Percentiles rank a stretch among this genome's conserved stretches.
Evolutionary conservation across 2,113 vertebrate species (phyloP).

Genomic region (Rhipidura dahli): DNA sequence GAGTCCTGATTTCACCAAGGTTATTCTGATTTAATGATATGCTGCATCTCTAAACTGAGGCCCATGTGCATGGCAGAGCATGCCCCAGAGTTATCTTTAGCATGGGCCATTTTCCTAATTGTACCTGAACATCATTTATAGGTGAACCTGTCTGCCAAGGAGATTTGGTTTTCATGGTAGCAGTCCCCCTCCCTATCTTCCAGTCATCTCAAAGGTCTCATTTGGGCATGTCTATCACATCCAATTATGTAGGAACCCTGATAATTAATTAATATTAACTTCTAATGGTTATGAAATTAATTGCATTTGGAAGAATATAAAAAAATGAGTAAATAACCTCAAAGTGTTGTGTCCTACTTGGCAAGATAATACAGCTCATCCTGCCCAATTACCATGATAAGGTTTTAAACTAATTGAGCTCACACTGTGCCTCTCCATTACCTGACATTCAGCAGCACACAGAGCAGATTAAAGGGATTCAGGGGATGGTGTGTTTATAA

Average conservation of each 20-base stretch:
- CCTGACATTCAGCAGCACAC: neutral
- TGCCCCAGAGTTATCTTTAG: neutral
- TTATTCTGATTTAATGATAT: neutral
- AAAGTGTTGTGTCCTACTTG: conserved; percentile 34
- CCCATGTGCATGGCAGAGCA: rapidly evolving
- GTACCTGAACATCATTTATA: neutral
- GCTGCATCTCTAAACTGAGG: neutral
- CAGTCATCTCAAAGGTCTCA: neutral
- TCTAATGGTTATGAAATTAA: conserved; percentile 26
- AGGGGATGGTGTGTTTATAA: neutral
- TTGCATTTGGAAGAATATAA: conserved; percentile 29
- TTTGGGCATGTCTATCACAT: conserved; percentile 15
- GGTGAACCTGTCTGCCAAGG: neutral
- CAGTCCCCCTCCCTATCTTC: neutral
- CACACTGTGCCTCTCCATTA: conserved; percentile 50
- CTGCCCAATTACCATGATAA: conserved; percentile 49
- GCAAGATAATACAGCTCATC: conserved; percentile 32
- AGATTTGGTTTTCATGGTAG: neutral
- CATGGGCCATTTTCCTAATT: neutral
- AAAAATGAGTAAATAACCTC: conserved; percentile 55
- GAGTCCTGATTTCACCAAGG: neutral
- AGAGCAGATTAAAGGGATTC: conserved; percentile 35
- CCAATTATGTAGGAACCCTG: neutral
- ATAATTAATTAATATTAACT: conserved; percentile 55
- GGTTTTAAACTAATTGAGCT: conserved; percentile 60